Evolutionary conservation across 2,113 vertebrate species (phyloP).

Genomic region (Mellivora capensis): DNA sequence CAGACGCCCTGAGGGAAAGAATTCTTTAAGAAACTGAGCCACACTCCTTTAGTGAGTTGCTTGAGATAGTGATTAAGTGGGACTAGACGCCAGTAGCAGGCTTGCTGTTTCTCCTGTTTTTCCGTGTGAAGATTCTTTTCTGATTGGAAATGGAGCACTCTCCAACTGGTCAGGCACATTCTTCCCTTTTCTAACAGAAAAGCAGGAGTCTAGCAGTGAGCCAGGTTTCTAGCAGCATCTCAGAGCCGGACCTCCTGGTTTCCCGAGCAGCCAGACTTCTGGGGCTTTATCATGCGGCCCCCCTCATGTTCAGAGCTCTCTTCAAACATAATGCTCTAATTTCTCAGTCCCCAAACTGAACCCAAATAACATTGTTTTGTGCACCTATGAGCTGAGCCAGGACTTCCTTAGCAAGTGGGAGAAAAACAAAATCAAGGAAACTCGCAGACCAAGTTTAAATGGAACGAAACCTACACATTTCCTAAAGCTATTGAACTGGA

Average conservation of each 20-base stretch:
- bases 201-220: background rate
- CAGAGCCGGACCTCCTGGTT: rapidly evolving
- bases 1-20: background rate
- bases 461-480: constrained; percentile 32
- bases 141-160: background rate
- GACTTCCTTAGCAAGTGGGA: background rate
- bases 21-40: background rate
- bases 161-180: background rate
- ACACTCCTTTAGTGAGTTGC: background rate
- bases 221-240: background rate
- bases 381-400: background rate
- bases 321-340: background rate
- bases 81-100: background rate
- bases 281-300: background rate
- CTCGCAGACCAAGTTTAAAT: background rate
- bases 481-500: constrained; percentile 5
- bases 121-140: background rate
- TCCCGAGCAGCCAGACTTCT: background rate
- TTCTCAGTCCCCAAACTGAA: background rate
- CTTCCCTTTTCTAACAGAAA: background rate
- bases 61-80: background rate
- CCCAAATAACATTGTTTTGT: background rate
- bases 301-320: rapidly evolving
- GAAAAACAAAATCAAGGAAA: constrained; percentile 32
- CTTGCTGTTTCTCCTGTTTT: background rate